phyloP scores from a whole-genome alignment of 1,140 invertebrate species.

The Coenobita brevimanus region DNA sequence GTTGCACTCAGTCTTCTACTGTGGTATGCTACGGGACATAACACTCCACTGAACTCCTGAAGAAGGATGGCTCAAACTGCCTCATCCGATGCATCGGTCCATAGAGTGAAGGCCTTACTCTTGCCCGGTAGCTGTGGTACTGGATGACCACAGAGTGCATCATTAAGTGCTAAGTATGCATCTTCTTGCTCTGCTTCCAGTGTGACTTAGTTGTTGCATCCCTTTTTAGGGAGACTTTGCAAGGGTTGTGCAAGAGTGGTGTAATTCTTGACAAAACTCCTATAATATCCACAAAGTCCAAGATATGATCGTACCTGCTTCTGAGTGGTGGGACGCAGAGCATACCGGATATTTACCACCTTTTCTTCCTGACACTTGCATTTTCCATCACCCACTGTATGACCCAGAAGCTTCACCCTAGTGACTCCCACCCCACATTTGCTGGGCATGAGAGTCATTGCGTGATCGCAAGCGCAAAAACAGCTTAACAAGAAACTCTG shows the following conservation, averaged over 20 bases:
- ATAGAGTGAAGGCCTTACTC: not conserved
- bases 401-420: not conserved
- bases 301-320: too few relatives aligned
- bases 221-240: not conserved
- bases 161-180: not conserved
- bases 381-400: not conserved
- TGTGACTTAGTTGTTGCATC: not conserved
- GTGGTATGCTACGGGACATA: conserved; percentile 5
- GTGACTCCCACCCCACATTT: too few relatives aligned
- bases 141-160: not conserved
- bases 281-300: too few relatives aligned
- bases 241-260: not conserved
- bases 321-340: too few relatives aligned
- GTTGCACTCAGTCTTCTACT: not conserved
- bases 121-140: not conserved
- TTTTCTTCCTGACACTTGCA: not conserved
- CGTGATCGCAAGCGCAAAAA: too few relatives aligned
- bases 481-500: too few relatives aligned
- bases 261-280: not conserved
- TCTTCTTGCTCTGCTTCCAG: not conserved
- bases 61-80: not conserved
- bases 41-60: not conserved
- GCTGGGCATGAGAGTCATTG: too few relatives aligned
- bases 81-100: conserved; percentile 14
- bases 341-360: not conserved